Evolutionary conservation across 1,140 invertebrate genomes (phyloP).

Genomic region (Cephus cinctus): DNA sequence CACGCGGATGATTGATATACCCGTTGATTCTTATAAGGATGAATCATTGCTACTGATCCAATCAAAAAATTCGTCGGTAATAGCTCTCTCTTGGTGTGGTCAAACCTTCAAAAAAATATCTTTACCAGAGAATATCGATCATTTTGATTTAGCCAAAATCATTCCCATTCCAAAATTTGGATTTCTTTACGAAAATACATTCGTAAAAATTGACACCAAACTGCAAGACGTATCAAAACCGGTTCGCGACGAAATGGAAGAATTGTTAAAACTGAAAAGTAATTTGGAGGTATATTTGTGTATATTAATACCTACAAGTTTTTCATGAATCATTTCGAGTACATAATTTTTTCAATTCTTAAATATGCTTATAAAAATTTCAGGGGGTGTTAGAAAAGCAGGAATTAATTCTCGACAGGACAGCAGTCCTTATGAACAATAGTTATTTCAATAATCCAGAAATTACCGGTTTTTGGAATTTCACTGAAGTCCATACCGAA

Average conservation of each 20-base stretch:
- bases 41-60: conserved; percentile 42
- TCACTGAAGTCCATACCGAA: conserved; percentile 12
- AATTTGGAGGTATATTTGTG: conserved; percentile 23
- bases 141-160: conserved; percentile 31
- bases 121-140: conserved; percentile 22
- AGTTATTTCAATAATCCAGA: conserved; percentile 20
- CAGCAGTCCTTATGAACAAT: conserved; percentile 7
- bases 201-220: conserved; percentile 27
- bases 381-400: conserved; percentile 30
- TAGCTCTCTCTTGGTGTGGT: conserved; percentile 33
- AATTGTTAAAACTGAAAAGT: conserved; percentile 22
- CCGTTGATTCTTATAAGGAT: conserved; percentile 37
- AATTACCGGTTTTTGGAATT: conserved; percentile 22
- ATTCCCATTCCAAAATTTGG: conserved; percentile 35
- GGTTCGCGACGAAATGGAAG: conserved; percentile 19
- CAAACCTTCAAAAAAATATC: conserved; percentile 20
- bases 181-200: conserved; percentile 26
- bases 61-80: conserved; percentile 27
- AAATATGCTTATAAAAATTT: not conserved
- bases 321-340: not conserved
- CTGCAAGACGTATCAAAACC: conserved; percentile 17
- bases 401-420: conserved; percentile 25
- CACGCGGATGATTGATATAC: conserved; percentile 24
- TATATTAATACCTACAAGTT: not conserved
- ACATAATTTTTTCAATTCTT: not conserved